Conservation (phyloP, 2,888 invertebrate species). For the Eristalis pertinax region DNA sequence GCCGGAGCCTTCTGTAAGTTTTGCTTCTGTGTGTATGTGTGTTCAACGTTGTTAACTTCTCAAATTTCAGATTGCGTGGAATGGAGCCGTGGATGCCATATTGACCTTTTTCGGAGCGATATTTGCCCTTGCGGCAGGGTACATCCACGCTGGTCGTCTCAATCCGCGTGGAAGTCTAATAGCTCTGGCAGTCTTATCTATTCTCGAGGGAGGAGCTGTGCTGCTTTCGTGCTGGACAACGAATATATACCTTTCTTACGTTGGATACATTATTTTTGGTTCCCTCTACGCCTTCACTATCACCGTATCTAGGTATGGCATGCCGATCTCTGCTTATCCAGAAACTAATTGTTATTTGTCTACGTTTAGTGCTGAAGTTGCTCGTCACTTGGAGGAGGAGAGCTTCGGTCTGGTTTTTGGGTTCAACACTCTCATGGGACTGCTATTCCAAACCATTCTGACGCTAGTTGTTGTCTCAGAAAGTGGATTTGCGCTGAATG, state of each 20-base stretch:
- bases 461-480: constrained; percentile 82
- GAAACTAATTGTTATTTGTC: background rate
- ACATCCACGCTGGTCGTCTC: constrained; percentile 77
- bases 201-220: constrained; percentile 83
- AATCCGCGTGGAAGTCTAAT: constrained; percentile 81
- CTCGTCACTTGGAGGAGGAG: constrained; percentile 89
- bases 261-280: constrained; percentile 88
- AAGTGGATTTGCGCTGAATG: constrained; percentile 76
- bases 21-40: background rate
- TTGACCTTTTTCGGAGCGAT: constrained; percentile 87
- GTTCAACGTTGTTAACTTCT: no score
- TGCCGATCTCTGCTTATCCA: background rate
- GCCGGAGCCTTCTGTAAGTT: constrained; percentile 77
- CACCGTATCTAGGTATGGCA: constrained; percentile 78
- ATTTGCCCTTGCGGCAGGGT: constrained; percentile 84
- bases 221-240: constrained; percentile 83
- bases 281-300: constrained; percentile 88
- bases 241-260: constrained; percentile 88
- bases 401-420: constrained; percentile 96
- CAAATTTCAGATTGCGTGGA: constrained; percentile 80
- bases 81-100: constrained; percentile 92
- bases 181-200: constrained; percentile 82
- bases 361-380: constrained; percentile 90
- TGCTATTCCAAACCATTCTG: constrained; percentile 89
- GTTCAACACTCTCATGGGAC: constrained; percentile 91